A percentile compares a stretch with the other conserved stretches of the same genome.
Evolutionary conservation across 2,888 invertebrate species (phyloP).

Genomic region (Amblyteles armatorius): DNA sequence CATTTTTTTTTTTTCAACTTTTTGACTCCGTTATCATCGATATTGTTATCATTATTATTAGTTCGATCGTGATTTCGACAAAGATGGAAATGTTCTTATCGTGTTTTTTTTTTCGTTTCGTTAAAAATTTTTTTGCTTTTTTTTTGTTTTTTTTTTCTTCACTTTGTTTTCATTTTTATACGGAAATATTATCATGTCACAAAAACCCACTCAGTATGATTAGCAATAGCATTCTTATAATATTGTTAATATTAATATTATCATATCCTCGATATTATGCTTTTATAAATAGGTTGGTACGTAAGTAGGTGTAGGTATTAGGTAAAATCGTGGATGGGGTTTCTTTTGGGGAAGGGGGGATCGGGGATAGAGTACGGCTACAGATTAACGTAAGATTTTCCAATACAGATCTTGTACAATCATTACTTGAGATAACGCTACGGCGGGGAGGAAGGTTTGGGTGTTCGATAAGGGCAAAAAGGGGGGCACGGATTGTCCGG

Average conservation of each 20-base stretch:
- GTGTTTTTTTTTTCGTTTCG: slow-evolving; percentile 65
- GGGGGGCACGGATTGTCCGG: slow-evolving; percentile 15
- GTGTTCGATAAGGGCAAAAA: neutral
- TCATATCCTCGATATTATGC: slow-evolving; percentile 84
- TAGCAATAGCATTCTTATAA: slow-evolving; percentile 84
- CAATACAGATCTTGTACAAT: slow-evolving; percentile 72
- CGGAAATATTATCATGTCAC: slow-evolving; percentile 83
- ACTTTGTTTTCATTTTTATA: slow-evolving; percentile 72
- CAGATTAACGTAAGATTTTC: slow-evolving; percentile 60
- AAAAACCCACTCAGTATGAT: slow-evolving; percentile 85
- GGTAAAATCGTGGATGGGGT: slow-evolving; percentile 54
- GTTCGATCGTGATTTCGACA: slow-evolving; percentile 59
- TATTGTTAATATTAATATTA: slow-evolving; percentile 85
- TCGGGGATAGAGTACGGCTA: slow-evolving; percentile 45
- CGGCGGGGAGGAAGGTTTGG: slow-evolving; percentile 24
- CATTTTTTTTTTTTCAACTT: slow-evolving; percentile 58
- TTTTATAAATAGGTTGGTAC: slow-evolving; percentile 82
- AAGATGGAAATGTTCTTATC: slow-evolving; percentile 53
- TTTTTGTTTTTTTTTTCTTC: slow-evolving; percentile 66
- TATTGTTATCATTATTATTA: slow-evolving; percentile 62
- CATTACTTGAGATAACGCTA: slow-evolving; percentile 62
- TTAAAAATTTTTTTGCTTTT: slow-evolving; percentile 15
- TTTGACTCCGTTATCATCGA: slow-evolving; percentile 69
- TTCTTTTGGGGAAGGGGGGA: slow-evolving; percentile 13
- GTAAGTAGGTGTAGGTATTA: slow-evolving; percentile 57